phyloP scores from a whole-genome alignment of 1,140 invertebrate genomes.

The Drosophila parvula region DNA sequence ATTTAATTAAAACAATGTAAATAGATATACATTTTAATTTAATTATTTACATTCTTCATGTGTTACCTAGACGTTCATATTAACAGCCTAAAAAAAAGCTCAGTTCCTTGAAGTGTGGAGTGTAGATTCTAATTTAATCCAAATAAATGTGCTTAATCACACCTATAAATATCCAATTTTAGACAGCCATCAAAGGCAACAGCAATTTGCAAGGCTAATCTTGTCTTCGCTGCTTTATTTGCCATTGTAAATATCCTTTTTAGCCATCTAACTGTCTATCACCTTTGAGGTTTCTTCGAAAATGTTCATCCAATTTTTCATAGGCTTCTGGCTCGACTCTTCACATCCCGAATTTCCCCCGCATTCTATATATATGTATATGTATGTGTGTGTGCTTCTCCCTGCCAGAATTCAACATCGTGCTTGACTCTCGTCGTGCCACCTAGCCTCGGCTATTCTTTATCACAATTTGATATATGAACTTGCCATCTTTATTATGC shows the following conservation, averaged over 20 bases:
- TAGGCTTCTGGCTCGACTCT: neutral
- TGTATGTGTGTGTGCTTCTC: neutral
- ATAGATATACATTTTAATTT: neutral
- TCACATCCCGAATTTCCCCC: neutral
- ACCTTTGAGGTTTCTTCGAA: constrained; percentile 17
- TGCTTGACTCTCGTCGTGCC: constrained; percentile 6
- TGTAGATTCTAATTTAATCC: constrained; percentile 3
- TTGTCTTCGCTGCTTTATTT: neutral
- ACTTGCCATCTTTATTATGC: constrained; percentile 56
- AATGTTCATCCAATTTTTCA: constrained; percentile 38
- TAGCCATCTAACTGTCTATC: neutral
- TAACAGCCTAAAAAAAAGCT: too few species aligned
- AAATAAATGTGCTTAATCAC: neutral
- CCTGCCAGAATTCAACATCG: constrained; percentile 2
- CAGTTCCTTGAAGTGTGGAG: neutral
- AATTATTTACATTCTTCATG: too few species aligned
- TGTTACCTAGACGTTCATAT: too few species aligned
- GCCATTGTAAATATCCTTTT: neutral
- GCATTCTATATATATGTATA: neutral
- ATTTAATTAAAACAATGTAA: too few species aligned
- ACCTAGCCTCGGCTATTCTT: constrained; percentile 1
- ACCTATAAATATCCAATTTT: constrained; percentile 6
- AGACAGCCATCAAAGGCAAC: neutral
- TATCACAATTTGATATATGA: constrained; percentile 58
- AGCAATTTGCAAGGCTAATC: constrained; percentile 14